Base-by-base conservation (phyloP, 2,888 invertebrate species). In the Drosophila seclusa region DNA sequence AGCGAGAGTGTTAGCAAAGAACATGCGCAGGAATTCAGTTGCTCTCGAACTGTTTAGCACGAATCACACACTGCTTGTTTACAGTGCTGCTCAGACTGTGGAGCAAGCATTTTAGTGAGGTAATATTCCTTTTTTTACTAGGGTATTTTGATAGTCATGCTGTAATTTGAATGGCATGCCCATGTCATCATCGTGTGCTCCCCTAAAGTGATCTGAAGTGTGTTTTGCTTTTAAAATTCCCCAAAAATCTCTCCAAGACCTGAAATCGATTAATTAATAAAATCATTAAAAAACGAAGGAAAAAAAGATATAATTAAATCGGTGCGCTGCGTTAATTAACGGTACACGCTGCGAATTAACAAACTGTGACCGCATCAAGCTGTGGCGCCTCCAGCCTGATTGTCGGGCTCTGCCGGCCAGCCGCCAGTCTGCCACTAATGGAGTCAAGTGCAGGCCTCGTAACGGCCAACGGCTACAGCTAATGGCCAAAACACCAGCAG, bases 291-390 rank as follows among this genome's bases (percentile, higher is more conserved):
- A 61, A 58, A 8, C 63, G 61, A 48, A n/a, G 40, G 34, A 27
- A 27, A 42, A 69, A 64, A 59, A 53, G 48, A 67, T 73, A 82
- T 73, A 82, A 85, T 85, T 80, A 87, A 85, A 85, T 77, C 73
- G 59, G 73, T 60, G 62, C 60, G 75, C 68, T 73, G 80, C 71
- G 77, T 83, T 90, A 73, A 90, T 89, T 82, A 90, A 90, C 90
- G 87, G 88, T 78, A 75, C 64, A 66, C 58, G 69, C 67, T 69
- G 53, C 59, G 70, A 83, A 78, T 78, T 79, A 91, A 76, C 89
- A 80, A 89, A 82, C 89, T 89, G 88, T 91, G 79, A 91, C 90
- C 84, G 74, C 73, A 78, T 72, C 76, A 67, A 68, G 76, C 67
- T 78, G 74, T 45, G 71, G 68, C 73, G 81, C 73, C 82, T 71